These are phyloP conservation scores for Beroe forskalii DNA, from an alignment of 37 sponge, comb jelly and placozoan genomes.

Conservation along the genomic window DNA sequence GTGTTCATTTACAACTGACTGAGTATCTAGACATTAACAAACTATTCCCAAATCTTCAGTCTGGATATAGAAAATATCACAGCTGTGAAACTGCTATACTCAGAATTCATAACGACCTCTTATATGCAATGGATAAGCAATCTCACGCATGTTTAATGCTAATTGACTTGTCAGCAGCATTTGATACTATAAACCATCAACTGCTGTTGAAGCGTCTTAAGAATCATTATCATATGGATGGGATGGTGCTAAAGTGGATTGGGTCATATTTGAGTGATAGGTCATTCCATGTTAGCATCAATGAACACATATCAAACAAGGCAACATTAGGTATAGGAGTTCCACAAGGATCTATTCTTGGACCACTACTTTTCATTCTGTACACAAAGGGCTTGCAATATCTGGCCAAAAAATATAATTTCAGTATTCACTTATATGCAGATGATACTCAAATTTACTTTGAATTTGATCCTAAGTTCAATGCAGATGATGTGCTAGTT, in stretches of 20 bases:
- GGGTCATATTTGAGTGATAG: neutral
- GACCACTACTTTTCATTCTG: neutral
- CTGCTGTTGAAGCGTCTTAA: neutral
- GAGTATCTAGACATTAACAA: too few species aligned
- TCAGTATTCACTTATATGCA: neutral
- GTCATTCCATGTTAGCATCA: neutral
- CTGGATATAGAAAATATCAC: too few species aligned
- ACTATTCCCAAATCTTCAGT: too few species aligned
- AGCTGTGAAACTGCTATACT: too few species aligned
- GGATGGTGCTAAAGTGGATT: neutral
- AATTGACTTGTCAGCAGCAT: too few species aligned
- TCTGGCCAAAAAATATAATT: neutral
- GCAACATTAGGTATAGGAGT: neutral
- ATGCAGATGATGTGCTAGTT: neutral
- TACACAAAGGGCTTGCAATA: neutral
- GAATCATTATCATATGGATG: neutral
- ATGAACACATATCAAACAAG: neutral
- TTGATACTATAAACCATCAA: too few species aligned
- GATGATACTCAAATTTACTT: neutral
- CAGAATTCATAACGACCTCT: too few species aligned
- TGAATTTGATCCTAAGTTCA: neutral
- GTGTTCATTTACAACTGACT: too few species aligned
- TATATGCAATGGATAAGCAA: too few species aligned
- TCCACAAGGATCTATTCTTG: neutral
- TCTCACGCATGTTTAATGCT: too few species aligned